Evolutionary conservation across 2,113 vertebrate species (phyloP), one percentile per base, ranked within the genome.

Genomic region (Salminus brasiliensis): DNA sequence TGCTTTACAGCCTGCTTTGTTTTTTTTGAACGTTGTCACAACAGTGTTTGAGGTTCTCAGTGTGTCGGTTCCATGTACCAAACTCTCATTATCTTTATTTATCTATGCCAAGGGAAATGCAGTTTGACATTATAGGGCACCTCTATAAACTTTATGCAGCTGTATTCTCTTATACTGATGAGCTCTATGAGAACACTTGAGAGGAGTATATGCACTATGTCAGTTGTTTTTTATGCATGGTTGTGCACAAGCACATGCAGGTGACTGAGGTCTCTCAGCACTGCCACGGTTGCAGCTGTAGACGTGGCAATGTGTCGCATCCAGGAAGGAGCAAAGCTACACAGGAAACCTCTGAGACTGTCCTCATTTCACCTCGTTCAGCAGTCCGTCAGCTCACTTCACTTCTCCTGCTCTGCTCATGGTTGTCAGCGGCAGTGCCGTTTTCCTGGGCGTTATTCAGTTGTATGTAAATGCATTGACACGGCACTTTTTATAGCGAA

Each of bases 261-360:
- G 69, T 66, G 74, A 63, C 60, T 66, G 59, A 66, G 43, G 68
- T 73, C 55, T 77, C 41, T 73, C 32, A 77, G 63, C 52, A 23
- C 49, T 80, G 57, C 49, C 60, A 76, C 1, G 1, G 29, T 67
- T 80, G 74, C 78, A 80, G 73, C 78, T 80, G 82, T 74, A 84
- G 52, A 80, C 78, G 82, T 84, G 82, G 82, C 82, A 84, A 65
- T 57, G 74, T 73, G 82, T 73, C 74, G 74, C 60, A 60, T 80
- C 47, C 78, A 80, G 78, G 69, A 84, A 80, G 59, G 62, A 77
- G 74, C 62, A 34, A 34, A 57, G 34, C 68, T 73, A 53, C 60
- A 53, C 74, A 77, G 59, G 52, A 84, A 84, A 74, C 74, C 57
- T 83, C 72, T 49, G 15, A 77, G 78, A 23, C 7, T 80, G 82